Base-by-base conservation (phyloP, 2,888 invertebrate genomes). In the Nemurella pictetii region DNA sequence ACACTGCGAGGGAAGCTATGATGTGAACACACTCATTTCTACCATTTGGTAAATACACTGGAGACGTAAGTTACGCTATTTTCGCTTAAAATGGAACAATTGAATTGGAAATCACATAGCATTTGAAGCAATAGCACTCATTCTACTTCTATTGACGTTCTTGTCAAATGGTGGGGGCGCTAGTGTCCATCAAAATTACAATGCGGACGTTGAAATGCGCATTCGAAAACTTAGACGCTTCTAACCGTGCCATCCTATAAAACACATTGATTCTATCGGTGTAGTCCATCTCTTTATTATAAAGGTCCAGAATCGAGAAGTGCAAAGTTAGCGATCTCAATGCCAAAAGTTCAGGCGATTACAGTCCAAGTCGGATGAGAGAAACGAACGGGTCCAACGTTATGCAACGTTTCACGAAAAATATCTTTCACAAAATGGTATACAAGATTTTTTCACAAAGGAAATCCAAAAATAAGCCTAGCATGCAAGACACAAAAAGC, bases 301-400 rank as follows among this genome's bases (percentile, higher is more conserved):
- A 15, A 7, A 25, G 27, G 26, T 75, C 75, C 7, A 7, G 9
- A 26, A 26, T 27, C 9, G 80, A 4, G 73, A 72, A 82, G 27
- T 27, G 82, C 72, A 9, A 26, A 27, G 82, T 72, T 20, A 26
- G 82, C 82, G 55, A 72, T 82, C 82, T 72, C 82, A 27, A 55
- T 82, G 82, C 82, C 82, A 82, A 82, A 15, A 82, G 82, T 55
- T 78, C 29, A 4, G 55, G 55, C 55, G 55, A 55, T 55, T 55
- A 55, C 55, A 20, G 29, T 26, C 78, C 78, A n/a, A 27, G 12
- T 1, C 55, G 55, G 55, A 1, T 20, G 55, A 55, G 55, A 20
- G 55, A 3, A 20, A 12, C 55, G 55, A 20, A 55, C 55, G 20
- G 20, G 5, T 2, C 55, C 9, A 12, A 3, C 15, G 55, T 55